Evolutionary conservation across 1,140 invertebrate genomes (phyloP), one percentile per base, ranked within the genome.

Genomic region (Helicoverpa zea): DNA sequence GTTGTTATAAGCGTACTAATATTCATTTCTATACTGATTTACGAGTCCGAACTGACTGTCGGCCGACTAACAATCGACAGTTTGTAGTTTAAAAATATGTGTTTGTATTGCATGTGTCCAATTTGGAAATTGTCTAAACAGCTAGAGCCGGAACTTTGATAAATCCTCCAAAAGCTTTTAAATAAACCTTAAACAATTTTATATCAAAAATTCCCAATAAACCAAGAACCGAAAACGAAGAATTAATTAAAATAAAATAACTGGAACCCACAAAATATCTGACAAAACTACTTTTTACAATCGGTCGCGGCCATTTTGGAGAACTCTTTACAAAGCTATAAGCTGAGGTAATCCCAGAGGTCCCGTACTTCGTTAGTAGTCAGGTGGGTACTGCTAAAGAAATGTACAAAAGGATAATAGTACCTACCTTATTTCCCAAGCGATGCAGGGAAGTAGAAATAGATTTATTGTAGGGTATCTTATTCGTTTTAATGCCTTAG

Each of bases 361-460:
- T 4, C 64, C 23, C 23, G 61, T 77, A 54, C 35, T 64, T 77
- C 75, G 61, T 66, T 66, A 63, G 59, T 56, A 77, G 75, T 64
- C 61, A 77, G 58, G 75, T 64, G 49, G 16, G 68, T 30, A 47
- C 30, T 54, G 49, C 56, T 30, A 76, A 76, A 63, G 47, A 64
- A 66, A 76, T 52, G 47, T 63, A 77, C 66, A 77, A 77, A 77
- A 66, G 49, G 54, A 77, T 47, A 54, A 77, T 66, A 35, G 75
- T 77, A 16, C 64, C n/a, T 58, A 58, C 10, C n/a, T 64, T 66
- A 64, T 77, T 77, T 77, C 75, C 75, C 75, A 54, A 9, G 61
- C 18, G 75, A 35, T 13, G 23, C 12, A 23, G 30, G 35, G 43
- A 61, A 7, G 49, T 52, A 52, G 43, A 23, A 51, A 72, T 52